These are phyloP conservation scores for Poeciliopsis turneri DNA, from an alignment of 2,797 vertebrate genomes.

Conservation along the genomic window DNA sequence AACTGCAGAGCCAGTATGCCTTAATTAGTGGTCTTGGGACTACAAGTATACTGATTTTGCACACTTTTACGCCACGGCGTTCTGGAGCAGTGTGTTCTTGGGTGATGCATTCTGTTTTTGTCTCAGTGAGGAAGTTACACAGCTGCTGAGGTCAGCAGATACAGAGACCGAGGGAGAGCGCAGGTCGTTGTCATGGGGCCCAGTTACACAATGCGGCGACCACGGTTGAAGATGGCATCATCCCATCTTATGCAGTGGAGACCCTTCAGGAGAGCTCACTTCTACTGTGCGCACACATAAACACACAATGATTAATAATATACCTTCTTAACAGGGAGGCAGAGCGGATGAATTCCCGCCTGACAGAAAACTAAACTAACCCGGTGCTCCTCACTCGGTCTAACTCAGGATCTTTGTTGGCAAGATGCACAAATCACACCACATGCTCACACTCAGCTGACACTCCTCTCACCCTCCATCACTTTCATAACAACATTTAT, in stretches of 20 bases:
- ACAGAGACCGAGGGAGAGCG: constrained; percentile 62
- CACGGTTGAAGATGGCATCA: constrained; percentile 49
- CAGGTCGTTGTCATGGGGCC: constrained; percentile 74
- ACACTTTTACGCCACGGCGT: constrained; percentile 35
- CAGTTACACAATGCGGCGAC: constrained; percentile 58
- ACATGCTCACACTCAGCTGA: constrained; percentile 46
- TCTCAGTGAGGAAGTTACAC: constrained; percentile 81
- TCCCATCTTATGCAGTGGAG: constrained; percentile 32
- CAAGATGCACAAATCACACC: constrained; percentile 67
- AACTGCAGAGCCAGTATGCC: not conserved
- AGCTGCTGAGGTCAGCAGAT: constrained; percentile 83
- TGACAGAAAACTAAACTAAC: constrained; percentile 54
- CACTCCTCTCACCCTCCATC: constrained; percentile 48
- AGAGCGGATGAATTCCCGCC: constrained; percentile 57
- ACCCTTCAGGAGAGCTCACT: constrained; percentile 53
- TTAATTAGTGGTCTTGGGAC: constrained; percentile 16
- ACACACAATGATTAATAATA: constrained; percentile 31
- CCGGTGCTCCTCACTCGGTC: constrained; percentile 26
- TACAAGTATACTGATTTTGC: constrained; percentile 37
- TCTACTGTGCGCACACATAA: constrained; percentile 26
- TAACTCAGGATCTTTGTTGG: constrained; percentile 51
- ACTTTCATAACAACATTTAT: constrained; percentile 76
- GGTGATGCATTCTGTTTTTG: constrained; percentile 69
- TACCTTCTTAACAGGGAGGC: constrained; percentile 29
- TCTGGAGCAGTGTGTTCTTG: constrained; percentile 25